Evolutionary conservation across 92 coral and sea anemone species (phyloP), one percentile per base, ranked within the genome.

Genomic region (Actinernus sp.): DNA sequence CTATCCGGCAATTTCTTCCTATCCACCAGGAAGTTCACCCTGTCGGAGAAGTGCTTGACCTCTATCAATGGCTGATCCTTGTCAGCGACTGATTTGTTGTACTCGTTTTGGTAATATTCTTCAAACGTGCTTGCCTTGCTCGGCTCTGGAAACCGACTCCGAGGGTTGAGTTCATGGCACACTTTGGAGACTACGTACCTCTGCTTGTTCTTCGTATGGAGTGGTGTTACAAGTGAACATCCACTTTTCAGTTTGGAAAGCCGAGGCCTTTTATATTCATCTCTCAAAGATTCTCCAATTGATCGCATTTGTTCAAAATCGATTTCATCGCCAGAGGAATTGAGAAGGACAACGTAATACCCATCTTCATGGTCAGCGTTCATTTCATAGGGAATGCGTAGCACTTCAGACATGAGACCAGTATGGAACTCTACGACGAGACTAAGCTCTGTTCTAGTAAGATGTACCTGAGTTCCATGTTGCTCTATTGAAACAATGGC

Each of bases 111-210:
- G 76, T 49, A 87, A 55, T 94, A 94, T 29, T 88, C 83, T 37
- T 87, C 74, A 41, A 47, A 94, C 6, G 92, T 94, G 39, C 54
- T 41, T 16, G 91, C 92, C 43, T 79, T 81, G 33, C 73, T 68
- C 40, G 9, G 81, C 18, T 91, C 94, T 0, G 98, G 98, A 44
- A 94, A 94, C 1, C 59, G 44, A 12, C 95, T 86, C 58, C 22
- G 3, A 0, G 97, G 95, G 21, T 30, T 65, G 24, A 60, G 47
- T 25, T 88, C 63, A 11, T 21, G 38, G 41, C 95, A 58, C 2
- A 79, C 70, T 3, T 61, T 47, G 19, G 52, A 49, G 40, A 95
- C 92, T 4, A 83, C 70, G 39, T 65, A 73, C 31, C 59, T 65
- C 22, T 54, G 61, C 38, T 67, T 61, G 45, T 70, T 63, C 36